Evolutionary conservation across 1,140 invertebrate genomes (phyloP), one percentile per base, ranked within the genome.

Genomic region (Drosophila yakuba): DNA sequence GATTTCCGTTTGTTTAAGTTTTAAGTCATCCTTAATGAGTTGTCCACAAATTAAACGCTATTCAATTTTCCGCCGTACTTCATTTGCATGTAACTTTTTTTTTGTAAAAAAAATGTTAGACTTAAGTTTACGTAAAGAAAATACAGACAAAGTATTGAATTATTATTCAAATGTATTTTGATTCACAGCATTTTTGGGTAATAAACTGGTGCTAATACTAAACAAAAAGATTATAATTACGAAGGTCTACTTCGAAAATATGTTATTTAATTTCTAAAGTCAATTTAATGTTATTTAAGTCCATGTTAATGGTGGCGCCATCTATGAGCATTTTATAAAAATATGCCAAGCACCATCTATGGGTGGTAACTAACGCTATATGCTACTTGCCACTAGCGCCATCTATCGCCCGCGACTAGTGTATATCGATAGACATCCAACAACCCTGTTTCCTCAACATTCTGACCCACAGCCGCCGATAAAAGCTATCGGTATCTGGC

Each of bases 21-120:
- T 59, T 59, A 59, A 59, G 38, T 15, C 12, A 52, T 48, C 11
- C 17, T 15, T 35, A 41, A n/a, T 10, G 15, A 59, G 25, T 47
- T 25, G 57, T 48, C 32, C 32, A 59, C 35, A 38, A 41, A 15
- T n/a, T 15, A 25, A 59, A 36, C 10, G 14, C 38, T 23, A 12
- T 45, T 11, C 25, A 32, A 28, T 15, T n/a, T 17, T 17, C 15
- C n/a, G 41, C 56, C 43, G 25, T 44, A 58, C 28, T 47, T 47
- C 3, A 59, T 45, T 47, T 47, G 39, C 35, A 15, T 44, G 43
- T 59, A 59, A 59, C 12, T 12, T 47, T 45, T 35, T 35, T 45
- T 58, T 47, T 58, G 25, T 58, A 45, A 11, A 44, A 44, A 44
- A 45, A 59, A 23, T 59, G 43, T 59, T 59, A 59, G 17, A 14